Evolutionary conservation across 2,888 invertebrate species (phyloP), one percentile per base, ranked within the genome.

Genomic region (Synergus umbraculus): DNA sequence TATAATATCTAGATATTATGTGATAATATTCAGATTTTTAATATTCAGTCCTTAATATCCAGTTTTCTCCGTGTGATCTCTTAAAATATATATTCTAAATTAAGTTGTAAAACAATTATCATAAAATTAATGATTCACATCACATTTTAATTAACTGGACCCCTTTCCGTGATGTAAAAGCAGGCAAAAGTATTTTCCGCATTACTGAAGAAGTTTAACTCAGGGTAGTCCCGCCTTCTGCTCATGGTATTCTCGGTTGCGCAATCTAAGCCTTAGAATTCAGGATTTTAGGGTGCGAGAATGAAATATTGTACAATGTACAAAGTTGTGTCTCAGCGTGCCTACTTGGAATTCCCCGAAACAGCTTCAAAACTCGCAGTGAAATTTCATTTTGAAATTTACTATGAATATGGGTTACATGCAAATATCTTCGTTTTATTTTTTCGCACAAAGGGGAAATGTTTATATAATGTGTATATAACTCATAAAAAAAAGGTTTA

Each of bases 281-380:
- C 41, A 41, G 29, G 63, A 63, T 63, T 63, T 63, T 29, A 63
- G 63, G 63, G 63, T 63, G 18, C 12, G 7, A 65, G 65, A 41
- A 41, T 65, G 65, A 65, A 65, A 65, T 65, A 65, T 15, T 37
- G 29, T 65, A 41, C 65, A 41, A 65, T 37, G 29, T 65, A 41
- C 65, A 41, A 65, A 65, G n/a, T 65, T 65, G 37, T 7, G 65
- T 4, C 65, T 22, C 37, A 37, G 65, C 8, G 41, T 2, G 41
- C 4, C 29, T 63, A 29, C 29, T 63, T 63, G 15, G 41, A 65
- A 65, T 65, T 41, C 65, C 41, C 13, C 5, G 41, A 37, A 41
- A 65, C 15, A 37, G 65, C 7, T 65, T 15, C 37, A 65, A 65
- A 41, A 41, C 41, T 15, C 64, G 10, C 8, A 37, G 15, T 65